Evolutionary conservation across 2,888 invertebrate species (phyloP).

Genomic region (Oxycera nigricornis): DNA sequence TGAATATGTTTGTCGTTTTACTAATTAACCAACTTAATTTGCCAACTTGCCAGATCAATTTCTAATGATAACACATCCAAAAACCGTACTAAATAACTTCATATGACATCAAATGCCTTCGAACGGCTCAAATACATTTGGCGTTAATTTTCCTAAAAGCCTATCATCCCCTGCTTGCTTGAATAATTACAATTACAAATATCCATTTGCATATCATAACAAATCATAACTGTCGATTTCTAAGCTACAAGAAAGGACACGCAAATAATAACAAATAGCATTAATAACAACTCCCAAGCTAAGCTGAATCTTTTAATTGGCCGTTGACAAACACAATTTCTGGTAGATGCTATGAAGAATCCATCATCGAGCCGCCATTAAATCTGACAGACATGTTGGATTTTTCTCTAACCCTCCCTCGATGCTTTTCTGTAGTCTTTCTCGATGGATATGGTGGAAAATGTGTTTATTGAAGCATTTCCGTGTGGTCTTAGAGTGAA

Average conservation of each 20-base stretch:
- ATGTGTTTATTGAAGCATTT: slow-evolving; percentile 3
- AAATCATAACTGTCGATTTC: background rate
- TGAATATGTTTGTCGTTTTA: background rate
- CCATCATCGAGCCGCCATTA: slow-evolving; percentile 45
- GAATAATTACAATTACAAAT: background rate
- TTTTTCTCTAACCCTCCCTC: slow-evolving; percentile 31
- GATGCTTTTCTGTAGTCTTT: too few species aligned
- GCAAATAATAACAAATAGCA: too few species aligned
- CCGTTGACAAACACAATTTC: slow-evolving; percentile 26
- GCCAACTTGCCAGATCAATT: too few species aligned
- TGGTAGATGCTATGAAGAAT: slow-evolving; percentile 1
- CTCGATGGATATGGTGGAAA: background rate
- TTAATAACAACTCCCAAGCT: too few species aligned
- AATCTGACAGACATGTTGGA: slow-evolving; percentile 42
- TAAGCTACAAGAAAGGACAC: background rate
- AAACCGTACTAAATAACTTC: background rate
- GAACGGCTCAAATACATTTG: background rate
- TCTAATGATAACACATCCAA: too few species aligned
- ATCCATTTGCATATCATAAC: background rate
- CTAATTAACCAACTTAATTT: background rate
- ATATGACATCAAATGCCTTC: background rate
- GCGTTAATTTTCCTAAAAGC: background rate
- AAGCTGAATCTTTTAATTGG: background rate
- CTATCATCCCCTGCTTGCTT: background rate
- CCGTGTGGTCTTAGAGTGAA: background rate